These are phyloP conservation scores for Leptogaster cylindrica DNA, from an alignment of 2,888 invertebrate genomes.

Conservation along the genomic window DNA sequence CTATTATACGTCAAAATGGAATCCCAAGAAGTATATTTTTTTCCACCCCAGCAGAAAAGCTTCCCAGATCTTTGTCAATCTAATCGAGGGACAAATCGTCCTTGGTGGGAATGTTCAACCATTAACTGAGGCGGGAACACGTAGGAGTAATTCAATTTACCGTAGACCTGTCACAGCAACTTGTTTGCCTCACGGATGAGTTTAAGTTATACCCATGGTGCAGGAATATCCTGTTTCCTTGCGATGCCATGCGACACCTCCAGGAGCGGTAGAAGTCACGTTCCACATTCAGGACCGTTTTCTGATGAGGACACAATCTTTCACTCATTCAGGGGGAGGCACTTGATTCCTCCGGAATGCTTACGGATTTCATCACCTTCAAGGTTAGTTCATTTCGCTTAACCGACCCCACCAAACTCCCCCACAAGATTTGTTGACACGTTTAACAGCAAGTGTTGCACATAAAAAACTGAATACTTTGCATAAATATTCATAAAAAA, in stretches of 20 bases:
- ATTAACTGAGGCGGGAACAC: slow-evolving; percentile 20
- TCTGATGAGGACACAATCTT: slow-evolving; percentile 7
- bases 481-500: slow-evolving; percentile 24
- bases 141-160: slow-evolving; percentile 37
- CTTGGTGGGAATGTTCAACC: slow-evolving; percentile 31
- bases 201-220: slow-evolving; percentile 25
- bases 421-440: neutral
- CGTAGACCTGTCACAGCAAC: slow-evolving; percentile 32
- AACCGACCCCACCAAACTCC: too few relatives aligned
- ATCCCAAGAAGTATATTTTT: slow-evolving; percentile 13
- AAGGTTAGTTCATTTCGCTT: slow-evolving; percentile 15
- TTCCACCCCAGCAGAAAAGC: slow-evolving; percentile 12
- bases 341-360: neutral
- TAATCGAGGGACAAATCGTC: slow-evolving; percentile 36
- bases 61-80: slow-evolving; percentile 32
- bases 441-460: neutral
- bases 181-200: slow-evolving; percentile 37
- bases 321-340: neutral
- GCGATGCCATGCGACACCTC: neutral
- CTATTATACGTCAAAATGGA: slow-evolving; percentile 29
- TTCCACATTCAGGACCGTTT: slow-evolving; percentile 1
- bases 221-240: slow-evolving; percentile 2
- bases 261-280: slow-evolving; percentile 30
- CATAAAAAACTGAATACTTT: neutral
- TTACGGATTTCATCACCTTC: neutral